A percentile compares a stretch with the other conserved stretches of the same genome.
phyloP scores from a whole-genome alignment of 2,797 vertebrate species.

The Acipenser transmontanus region DNA sequence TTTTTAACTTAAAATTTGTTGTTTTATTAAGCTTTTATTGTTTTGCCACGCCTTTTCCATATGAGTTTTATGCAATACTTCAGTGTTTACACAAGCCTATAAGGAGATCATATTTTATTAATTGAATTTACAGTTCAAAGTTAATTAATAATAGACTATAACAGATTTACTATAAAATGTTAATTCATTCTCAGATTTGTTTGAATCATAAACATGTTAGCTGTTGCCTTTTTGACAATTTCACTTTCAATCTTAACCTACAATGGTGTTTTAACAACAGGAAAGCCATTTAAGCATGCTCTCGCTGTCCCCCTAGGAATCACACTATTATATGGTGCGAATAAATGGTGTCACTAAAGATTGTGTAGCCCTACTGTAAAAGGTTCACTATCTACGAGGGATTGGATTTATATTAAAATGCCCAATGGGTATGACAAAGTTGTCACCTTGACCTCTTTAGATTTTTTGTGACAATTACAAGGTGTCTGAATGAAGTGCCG shows the following conservation, averaged over 20 bases:
- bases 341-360: slow-evolving; percentile 7
- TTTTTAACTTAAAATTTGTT: too few species aligned
- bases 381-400: slow-evolving; percentile 4
- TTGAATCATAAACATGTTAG: neutral
- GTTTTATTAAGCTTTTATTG: too few species aligned
- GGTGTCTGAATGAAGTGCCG: slow-evolving; percentile 23
- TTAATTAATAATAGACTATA: neutral
- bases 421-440: slow-evolving; percentile 16
- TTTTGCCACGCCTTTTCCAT: too few species aligned
- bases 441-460: slow-evolving; percentile 26
- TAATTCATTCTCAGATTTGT: neutral
- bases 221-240: neutral
- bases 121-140: too few species aligned
- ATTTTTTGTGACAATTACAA: slow-evolving; percentile 37
- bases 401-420: slow-evolving; percentile 20
- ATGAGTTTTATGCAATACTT: too few species aligned
- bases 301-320: neutral
- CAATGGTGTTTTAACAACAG: neutral
- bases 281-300: neutral
- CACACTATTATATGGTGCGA: slow-evolving; percentile 3
- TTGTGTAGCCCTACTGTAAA: neutral
- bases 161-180: neutral
- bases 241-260: neutral
- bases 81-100: too few species aligned
- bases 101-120: too few species aligned